These are phyloP conservation scores for Centropyge bicolor DNA, from an alignment of 2,797 vertebrate species.

Conservation along the genomic window DNA sequence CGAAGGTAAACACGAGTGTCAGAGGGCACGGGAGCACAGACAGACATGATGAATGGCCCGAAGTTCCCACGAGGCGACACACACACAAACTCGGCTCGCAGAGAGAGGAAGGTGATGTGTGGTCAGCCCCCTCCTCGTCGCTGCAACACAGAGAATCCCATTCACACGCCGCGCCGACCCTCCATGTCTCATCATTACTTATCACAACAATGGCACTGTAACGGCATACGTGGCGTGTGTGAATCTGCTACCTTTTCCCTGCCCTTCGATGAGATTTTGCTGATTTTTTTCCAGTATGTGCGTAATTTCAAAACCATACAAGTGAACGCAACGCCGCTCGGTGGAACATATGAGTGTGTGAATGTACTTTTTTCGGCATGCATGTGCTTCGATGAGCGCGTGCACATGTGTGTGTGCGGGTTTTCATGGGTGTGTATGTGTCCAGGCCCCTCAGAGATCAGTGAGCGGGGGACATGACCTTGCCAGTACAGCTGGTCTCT, in stretches of 20 bases:
- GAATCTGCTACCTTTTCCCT: neutral
- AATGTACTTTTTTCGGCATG: neutral
- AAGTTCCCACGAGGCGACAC: slow-evolving; percentile 80
- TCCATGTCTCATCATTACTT: slow-evolving; percentile 74
- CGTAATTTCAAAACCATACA: neutral
- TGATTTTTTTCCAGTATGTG: neutral
- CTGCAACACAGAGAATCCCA: slow-evolving; percentile 78
- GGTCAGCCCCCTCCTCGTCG: slow-evolving; percentile 75
- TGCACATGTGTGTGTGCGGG: slow-evolving; percentile 15
- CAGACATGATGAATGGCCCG: slow-evolving; percentile 85
- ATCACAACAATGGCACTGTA: slow-evolving; percentile 75
- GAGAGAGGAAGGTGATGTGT: slow-evolving; percentile 79
- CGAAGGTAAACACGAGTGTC: slow-evolving; percentile 84
- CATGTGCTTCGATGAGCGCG: neutral
- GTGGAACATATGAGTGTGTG: neutral
- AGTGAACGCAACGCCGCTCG: neutral
- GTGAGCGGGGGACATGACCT: slow-evolving; percentile 77
- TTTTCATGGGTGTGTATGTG: slow-evolving; percentile 33
- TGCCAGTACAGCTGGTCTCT: slow-evolving; percentile 77
- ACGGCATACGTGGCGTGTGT: slow-evolving; percentile 38
- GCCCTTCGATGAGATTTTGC: neutral
- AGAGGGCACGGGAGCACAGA: slow-evolving; percentile 82
- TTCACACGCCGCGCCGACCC: slow-evolving; percentile 66
- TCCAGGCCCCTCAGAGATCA: slow-evolving; percentile 62
- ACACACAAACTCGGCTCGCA: slow-evolving; percentile 68